A percentile compares a stretch with the other conserved stretches of the same genome.
These are phyloP conservation scores for Neogale vison DNA, from an alignment of 2,113 vertebrate genomes.

Conservation along the genomic window DNA sequence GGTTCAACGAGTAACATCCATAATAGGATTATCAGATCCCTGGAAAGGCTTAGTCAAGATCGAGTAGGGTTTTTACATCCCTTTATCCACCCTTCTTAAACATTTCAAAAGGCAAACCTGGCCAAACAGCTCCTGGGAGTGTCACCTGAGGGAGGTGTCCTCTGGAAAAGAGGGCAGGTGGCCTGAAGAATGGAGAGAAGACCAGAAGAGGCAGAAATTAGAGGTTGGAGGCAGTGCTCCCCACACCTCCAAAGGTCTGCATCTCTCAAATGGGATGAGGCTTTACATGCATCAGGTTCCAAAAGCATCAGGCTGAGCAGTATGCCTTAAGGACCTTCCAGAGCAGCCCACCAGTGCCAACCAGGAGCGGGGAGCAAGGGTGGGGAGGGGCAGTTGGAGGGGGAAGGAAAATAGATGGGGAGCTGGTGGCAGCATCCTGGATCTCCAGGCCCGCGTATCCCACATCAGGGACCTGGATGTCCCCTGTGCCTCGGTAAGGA, in stretches of 20 bases:
- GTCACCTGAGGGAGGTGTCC: background rate
- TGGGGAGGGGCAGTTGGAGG: fast-evolving
- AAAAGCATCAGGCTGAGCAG: background rate
- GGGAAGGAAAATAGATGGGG: background rate
- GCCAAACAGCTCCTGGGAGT: background rate
- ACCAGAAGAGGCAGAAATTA: background rate
- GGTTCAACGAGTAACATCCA: background rate
- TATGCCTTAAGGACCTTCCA: background rate
- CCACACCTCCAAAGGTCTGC: fast-evolving
- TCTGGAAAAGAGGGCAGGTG: background rate
- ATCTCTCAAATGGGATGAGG: background rate
- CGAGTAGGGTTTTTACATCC: background rate
- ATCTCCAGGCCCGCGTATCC: fast-evolving
- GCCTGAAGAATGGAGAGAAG: background rate
- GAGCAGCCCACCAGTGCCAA: background rate
- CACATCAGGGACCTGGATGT: background rate
- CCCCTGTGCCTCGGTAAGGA: background rate
- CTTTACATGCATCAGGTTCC: background rate
- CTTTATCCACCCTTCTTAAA: background rate
- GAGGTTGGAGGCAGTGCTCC: background rate
- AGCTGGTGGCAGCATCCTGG: no score
- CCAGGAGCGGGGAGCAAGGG: background rate
- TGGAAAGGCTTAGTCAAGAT: background rate
- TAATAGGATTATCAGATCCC: background rate
- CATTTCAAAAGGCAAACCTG: background rate